These are phyloP conservation scores for Numenius phaeopus DNA, from an alignment of 2,797 vertebrate species.

Conservation along the genomic window DNA sequence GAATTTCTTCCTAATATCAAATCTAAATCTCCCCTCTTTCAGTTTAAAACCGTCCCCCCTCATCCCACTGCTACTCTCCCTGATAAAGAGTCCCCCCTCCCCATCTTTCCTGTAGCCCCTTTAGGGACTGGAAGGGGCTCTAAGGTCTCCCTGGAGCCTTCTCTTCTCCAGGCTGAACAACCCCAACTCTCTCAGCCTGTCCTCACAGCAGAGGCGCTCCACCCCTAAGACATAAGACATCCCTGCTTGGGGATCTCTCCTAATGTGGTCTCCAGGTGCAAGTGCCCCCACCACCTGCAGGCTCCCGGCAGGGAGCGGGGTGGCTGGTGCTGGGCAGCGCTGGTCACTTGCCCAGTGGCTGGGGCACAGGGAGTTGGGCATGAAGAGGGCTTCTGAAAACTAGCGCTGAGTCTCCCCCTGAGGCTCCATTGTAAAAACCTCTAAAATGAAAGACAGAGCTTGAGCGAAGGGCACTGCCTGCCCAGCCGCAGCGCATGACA, in stretches of 20 bases:
- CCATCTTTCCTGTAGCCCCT: background rate
- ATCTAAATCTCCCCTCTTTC: background rate
- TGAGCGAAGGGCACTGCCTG: background rate
- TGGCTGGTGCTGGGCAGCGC: background rate
- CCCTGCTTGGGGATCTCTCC: background rate
- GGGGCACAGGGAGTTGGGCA: background rate
- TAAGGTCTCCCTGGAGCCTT: background rate
- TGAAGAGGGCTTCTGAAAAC: background rate
- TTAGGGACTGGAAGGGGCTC: background rate
- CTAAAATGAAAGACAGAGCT: background rate
- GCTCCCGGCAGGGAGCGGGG: background rate
- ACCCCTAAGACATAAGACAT: background rate
- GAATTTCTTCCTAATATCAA: background rate
- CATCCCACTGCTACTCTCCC: background rate
- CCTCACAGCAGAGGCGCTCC: background rate
- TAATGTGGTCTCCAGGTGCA: accelerated
- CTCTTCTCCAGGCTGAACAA: background rate
- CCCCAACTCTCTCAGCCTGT: background rate
- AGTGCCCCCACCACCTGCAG: background rate
- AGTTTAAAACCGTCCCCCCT: background rate
- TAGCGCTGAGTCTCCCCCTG: background rate
- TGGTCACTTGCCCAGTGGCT: too few species aligned
- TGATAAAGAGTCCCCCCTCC: background rate
- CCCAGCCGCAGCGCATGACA: accelerated
- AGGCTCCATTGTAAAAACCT: background rate